phyloP scores from a whole-genome alignment of 2,113 vertebrate species.

The Sigmodon hispidus region DNA sequence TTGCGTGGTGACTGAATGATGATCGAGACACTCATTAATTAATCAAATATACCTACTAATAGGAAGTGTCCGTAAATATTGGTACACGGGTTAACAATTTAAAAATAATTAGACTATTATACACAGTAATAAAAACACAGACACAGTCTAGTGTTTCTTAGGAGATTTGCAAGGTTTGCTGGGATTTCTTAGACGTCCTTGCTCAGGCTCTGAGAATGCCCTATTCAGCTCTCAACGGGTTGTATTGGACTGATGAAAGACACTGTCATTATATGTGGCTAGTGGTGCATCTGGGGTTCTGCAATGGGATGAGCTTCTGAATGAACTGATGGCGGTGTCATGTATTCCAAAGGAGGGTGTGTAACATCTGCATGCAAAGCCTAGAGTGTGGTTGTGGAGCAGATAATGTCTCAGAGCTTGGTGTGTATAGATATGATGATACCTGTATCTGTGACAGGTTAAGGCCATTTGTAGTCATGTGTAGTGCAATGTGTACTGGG shows the following conservation, averaged over 20 bases:
- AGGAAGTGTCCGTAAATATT: slow-evolving; percentile 55
- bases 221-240: not conserved
- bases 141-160: not conserved
- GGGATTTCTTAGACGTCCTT: not conserved
- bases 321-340: not conserved
- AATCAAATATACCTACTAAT: slow-evolving; percentile 50
- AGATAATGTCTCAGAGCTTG: not conserved
- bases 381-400: not conserved
- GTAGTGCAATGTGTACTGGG: too few relatives aligned
- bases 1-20: slow-evolving; percentile 12
- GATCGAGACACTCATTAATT: slow-evolving; percentile 29
- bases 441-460: not conserved
- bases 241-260: not conserved
- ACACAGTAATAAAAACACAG: slow-evolving; percentile 25
- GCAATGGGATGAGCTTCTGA: not conserved
- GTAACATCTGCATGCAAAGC: not conserved
- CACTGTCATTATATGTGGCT: not conserved
- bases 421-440: not conserved
- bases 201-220: not conserved
- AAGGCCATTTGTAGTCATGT: not conserved
- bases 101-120: slow-evolving; percentile 56
- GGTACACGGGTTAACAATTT: slow-evolving; percentile 43
- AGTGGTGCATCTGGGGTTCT: not conserved
- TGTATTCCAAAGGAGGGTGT: not conserved
- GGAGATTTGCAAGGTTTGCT: slow-evolving; percentile 23